phyloP scores from a whole-genome alignment of 92 coral and sea anemone genomes.

The Palythoa heliodiscus region DNA sequence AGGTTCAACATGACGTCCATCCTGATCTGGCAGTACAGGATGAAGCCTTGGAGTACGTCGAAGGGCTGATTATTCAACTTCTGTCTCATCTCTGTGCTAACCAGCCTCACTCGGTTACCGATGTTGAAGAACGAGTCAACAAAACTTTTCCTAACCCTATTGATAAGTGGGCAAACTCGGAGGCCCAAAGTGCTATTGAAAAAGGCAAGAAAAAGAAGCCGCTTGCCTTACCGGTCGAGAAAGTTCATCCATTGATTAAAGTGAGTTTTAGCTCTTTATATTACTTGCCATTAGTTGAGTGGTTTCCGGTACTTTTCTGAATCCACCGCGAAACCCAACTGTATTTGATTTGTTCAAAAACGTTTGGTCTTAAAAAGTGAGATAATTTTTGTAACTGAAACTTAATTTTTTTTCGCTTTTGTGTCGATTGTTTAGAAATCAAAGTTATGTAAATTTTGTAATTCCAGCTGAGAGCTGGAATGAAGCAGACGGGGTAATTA shows the following conservation, averaged over 20 bases:
- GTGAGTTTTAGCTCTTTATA: constrained; percentile 42
- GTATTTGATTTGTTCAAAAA: not conserved
- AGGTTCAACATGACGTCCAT: constrained; percentile 97
- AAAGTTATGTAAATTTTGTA: constrained; percentile 8
- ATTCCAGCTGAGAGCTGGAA: constrained; percentile 23
- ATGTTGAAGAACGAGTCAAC: constrained; percentile 91
- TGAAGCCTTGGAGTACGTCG: constrained; percentile 94
- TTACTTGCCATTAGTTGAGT: constrained; percentile 14
- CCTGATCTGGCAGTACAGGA: constrained; percentile 86
- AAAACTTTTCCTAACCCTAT: constrained; percentile 95
- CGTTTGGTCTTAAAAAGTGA: not conserved
- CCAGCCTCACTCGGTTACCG: constrained; percentile 86
- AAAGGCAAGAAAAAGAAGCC: constrained; percentile 89
- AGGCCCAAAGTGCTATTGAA: constrained; percentile 89
- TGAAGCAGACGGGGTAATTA: constrained; percentile 10
- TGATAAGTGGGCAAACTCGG: constrained; percentile 95
- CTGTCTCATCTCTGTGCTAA: constrained; percentile 82
- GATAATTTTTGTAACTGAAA: not conserved
- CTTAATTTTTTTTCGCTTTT: constrained; percentile 11
- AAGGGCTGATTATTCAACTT: constrained; percentile 87
- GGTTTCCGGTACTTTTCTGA: constrained; percentile 44
- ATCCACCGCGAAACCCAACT: constrained; percentile 18
- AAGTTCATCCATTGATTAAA: constrained; percentile 90
- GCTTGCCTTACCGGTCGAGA: constrained; percentile 89
- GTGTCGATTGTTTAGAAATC: constrained; percentile 21